Conservation (phyloP, 2,797 vertebrate species). For the Champsocephalus gunnari region DNA sequence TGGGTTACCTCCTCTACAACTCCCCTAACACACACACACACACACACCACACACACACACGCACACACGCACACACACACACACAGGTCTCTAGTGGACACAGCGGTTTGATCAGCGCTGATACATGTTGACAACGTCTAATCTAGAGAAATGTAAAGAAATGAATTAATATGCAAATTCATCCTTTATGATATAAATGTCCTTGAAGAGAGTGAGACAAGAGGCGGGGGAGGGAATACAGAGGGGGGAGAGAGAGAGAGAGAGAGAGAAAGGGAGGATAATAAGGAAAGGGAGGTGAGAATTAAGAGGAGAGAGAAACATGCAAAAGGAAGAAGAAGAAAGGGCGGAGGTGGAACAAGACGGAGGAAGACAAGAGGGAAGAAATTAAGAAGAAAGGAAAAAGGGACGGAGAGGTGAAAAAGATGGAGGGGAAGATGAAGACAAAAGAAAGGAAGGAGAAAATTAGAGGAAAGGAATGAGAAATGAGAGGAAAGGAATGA, state of each 20-base stretch:
- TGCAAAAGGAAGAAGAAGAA: not conserved
- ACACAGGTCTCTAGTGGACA: conserved; percentile 80
- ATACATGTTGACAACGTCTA: conserved; percentile 99
- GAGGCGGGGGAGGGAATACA: not conserved
- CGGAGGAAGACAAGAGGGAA: not conserved
- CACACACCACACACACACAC: conserved; percentile 16
- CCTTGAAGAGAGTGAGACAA: conserved; percentile 85
- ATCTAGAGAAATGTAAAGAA: conserved; percentile 99
- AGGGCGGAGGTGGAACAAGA: not conserved
- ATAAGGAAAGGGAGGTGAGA: rapidly evolving
- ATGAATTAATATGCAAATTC: conserved; percentile 99
- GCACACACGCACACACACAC: conserved; percentile 20
- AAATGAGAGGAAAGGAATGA: no score
- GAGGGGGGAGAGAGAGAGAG: no score
- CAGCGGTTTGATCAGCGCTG: conserved; percentile 96
- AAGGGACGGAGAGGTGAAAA: not conserved
- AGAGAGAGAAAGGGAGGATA: no score
- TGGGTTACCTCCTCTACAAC: conserved; percentile 10
- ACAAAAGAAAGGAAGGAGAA: not conserved
- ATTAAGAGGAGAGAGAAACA: not conserved
- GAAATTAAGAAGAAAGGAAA: not conserved
- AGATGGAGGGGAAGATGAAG: not conserved
- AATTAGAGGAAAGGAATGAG: not conserved
- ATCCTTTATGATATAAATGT: conserved; percentile 99
- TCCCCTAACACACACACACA: conserved; percentile 19